Base-by-base conservation (phyloP, 2,888 invertebrate species). In the Tetheella fluctuosa region DNA sequence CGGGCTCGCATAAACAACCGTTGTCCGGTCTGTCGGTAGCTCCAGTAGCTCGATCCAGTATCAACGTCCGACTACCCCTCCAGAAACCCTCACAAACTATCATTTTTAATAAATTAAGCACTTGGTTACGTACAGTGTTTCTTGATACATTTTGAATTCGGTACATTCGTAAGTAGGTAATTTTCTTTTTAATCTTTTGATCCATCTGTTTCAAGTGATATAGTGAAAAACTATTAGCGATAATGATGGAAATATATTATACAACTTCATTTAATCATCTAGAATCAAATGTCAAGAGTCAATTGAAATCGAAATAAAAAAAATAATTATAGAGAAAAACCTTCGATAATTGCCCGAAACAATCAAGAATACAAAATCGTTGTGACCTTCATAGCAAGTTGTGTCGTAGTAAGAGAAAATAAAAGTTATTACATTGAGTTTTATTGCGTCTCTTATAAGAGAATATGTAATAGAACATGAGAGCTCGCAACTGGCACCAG, bases 371-470 rank as follows among this genome's bases (percentile, higher is more conserved):
- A 39, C n/a, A 15, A 37, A 37, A 37, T 2, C 15, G 4, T 37
- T 37, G 4, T 15, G 37, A 37, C 37, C 37, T 37, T 37, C 37
- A 15, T 15, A 37, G 37, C 4, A 17, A 42, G 17, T n/a, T n/a
- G n/a, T 42, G 39, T 42, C 15, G 17, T n/a, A 20, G 48, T 48
- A n/a, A 48, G 8, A 20, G 4, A 15, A 48, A 2, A 10, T 20
- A 48, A 6, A 8, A 6, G n/a, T 48, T 48, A 69, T 71, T 65
- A 65, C 59, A 30, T 58, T 20, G 53, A 28, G 25, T 64, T 57
- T 52, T 58, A 52, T 54, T 25, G 57, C 23, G 58, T 53, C 30
- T 59, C 57, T 34, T 25, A 52, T 57, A 54, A 57, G 48, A 52
- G 48, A 52, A 7, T 39, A 55, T 37, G 30, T n/a, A 17, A 23